Percentiles rank a stretch among this genome's conserved stretches.
Conservation (phyloP, 1,140 invertebrate species). For the Steinernema feltiae region DNA sequence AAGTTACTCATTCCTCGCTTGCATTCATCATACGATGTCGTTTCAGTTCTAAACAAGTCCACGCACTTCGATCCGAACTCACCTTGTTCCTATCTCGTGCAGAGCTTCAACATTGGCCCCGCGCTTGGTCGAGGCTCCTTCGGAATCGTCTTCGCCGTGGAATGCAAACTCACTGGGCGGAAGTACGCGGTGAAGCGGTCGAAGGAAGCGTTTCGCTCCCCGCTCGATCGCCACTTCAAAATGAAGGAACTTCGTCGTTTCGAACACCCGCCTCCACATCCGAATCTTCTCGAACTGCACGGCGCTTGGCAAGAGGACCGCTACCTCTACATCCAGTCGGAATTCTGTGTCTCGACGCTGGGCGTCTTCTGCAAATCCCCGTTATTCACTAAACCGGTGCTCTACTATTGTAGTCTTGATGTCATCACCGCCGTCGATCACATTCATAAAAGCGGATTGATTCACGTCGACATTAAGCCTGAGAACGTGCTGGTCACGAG, state of each 20-base stretch:
- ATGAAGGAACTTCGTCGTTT: slow-evolving; percentile 70
- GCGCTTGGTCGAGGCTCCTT: slow-evolving; percentile 70
- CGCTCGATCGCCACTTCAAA: slow-evolving; percentile 64
- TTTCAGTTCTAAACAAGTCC: slow-evolving; percentile 5
- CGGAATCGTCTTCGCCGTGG: slow-evolving; percentile 59
- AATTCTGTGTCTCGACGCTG: slow-evolving; percentile 65
- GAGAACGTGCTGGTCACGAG: slow-evolving; percentile 69
- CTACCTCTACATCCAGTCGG: slow-evolving; percentile 69
- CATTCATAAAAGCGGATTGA: slow-evolving; percentile 66
- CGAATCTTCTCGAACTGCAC: slow-evolving; percentile 67
- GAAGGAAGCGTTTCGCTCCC: slow-evolving; percentile 64
- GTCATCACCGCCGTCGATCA: slow-evolving; percentile 63
- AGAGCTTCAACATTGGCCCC: slow-evolving; percentile 66
- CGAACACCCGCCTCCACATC: slow-evolving; percentile 67
- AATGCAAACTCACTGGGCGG: not conserved
- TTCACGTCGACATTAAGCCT: slow-evolving; percentile 73
- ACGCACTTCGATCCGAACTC: not conserved
- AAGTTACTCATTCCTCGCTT: no score
- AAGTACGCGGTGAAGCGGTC: slow-evolving; percentile 66
- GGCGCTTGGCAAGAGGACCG: slow-evolving; percentile 70
- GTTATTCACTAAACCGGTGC: not conserved
- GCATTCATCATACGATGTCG: not conserved
- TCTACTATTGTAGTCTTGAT: not conserved
- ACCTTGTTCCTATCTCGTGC: slow-evolving; percentile 62
- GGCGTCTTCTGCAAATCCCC: slow-evolving; percentile 45